A percentile compares a stretch with the other conserved stretches of the same genome.
Conservation (phyloP, 2,888 invertebrate genomes). For the Yponomeuta sedellus region DNA sequence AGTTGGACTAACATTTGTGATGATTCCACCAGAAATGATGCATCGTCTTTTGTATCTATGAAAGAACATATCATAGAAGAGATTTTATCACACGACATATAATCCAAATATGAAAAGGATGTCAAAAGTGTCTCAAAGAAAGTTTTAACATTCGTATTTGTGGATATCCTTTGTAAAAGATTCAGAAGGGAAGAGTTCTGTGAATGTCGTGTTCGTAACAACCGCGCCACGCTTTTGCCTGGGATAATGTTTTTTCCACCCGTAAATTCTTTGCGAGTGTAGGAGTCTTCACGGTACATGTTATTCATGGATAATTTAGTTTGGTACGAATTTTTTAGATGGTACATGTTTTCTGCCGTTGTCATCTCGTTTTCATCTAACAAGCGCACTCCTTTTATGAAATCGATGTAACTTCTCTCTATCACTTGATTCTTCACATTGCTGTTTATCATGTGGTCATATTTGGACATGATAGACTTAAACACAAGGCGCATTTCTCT, state of each 20-base stretch:
- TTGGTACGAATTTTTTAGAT: conserved; percentile 58
- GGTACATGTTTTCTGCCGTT: conserved; percentile 54
- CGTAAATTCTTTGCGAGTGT: background rate
- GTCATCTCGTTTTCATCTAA: conserved; percentile 42
- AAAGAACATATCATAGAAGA: conserved; percentile 38
- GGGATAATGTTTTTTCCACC: conserved; percentile 36
- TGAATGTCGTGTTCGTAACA: conserved; percentile 39
- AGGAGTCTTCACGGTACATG: conserved; percentile 36
- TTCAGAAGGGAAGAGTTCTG: conserved; percentile 37
- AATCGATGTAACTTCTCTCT: conserved; percentile 67
- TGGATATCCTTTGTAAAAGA: conserved; percentile 48
- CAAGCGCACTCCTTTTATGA: conserved; percentile 55
- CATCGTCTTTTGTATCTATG: conserved; percentile 46
- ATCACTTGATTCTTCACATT: conserved; percentile 32
- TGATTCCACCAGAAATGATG: conserved; percentile 43
- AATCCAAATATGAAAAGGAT: conserved; percentile 17
- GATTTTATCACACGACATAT: conserved; percentile 24
- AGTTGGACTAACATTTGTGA: conserved; percentile 50
- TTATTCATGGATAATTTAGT: conserved; percentile 45
- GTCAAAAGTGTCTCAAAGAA: conserved; percentile 48
- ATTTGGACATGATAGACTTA: conserved; percentile 51
- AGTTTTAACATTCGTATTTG: conserved; percentile 44
- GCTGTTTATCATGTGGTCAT: conserved; percentile 55
- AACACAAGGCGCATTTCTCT: conserved; percentile 47
- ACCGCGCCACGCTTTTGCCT: conserved; percentile 42